Evolutionary conservation across 2,797 vertebrate species (phyloP), one percentile per base, ranked within the genome.

Genomic region (Orestias chungarensis): DNA sequence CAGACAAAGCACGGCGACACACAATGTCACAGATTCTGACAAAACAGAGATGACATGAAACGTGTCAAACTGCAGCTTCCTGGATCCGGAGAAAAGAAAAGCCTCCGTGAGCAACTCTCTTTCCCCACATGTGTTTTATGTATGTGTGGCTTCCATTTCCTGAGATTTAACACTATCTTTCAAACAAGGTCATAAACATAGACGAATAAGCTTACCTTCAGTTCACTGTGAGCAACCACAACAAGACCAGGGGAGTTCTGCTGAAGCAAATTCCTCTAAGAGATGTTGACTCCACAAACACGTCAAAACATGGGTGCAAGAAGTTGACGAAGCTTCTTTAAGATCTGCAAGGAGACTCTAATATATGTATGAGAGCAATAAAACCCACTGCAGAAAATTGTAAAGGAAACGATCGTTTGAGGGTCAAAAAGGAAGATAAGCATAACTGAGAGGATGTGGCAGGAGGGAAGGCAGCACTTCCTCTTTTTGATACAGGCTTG

Each of bases 151-250:
- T 82, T 94, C 91, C 70, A 94, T 79, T 87, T 86, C 86, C 83
- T 85, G 82, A 68, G 47, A 74, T 82, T n/a, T 88, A 87, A 91
- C 88, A 89, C 81, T 70, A 81, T 82, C 80, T 82, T 91, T 91
- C 68, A 89, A 90, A 89, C 85, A 87, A 79, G 78, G 75, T 86
- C 75, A 80, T 64, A 47, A 84, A 89, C 68, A 85, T 79, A 68
- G 90, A 73, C 68, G 72, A 89, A 81, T 76, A 78, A 79, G 64
- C 91, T 90, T 92, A 94, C 93, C 92, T 92, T 90, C 46, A 85
- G 79, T 42, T 62, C 70, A 66, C 57, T 57, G 52, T 75, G 61
- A 76, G 66, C 20, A 11, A 61, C 71, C n/a, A 78, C 71, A 44
- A 81, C 70, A 76, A 66, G 83, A 33, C 42, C 23, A 8, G 73